phyloP scores from a whole-genome alignment of 2,113 vertebrate species.

The Sander vitreus region DNA sequence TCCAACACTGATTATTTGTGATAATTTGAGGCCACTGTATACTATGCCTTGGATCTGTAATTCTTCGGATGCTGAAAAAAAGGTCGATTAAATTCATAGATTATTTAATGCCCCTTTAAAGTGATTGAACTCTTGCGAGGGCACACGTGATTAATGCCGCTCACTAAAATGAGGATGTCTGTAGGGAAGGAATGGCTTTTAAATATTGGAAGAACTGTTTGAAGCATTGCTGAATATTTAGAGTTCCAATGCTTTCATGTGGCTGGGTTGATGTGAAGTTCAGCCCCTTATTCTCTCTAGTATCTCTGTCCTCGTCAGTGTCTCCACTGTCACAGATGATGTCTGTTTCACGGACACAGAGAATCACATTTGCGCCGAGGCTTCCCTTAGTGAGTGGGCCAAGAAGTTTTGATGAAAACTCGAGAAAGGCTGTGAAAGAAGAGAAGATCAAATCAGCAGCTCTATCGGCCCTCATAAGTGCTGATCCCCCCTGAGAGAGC shows the following conservation, averaged over 20 bases:
- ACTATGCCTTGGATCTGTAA: slow-evolving; percentile 30
- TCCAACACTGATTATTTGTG: slow-evolving; percentile 17
- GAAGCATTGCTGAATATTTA: slow-evolving; percentile 72
- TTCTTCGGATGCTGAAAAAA: slow-evolving; percentile 38
- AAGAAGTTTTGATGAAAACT: slow-evolving; percentile 77
- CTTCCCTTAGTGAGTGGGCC: slow-evolving; percentile 58
- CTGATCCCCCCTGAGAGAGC: slow-evolving; percentile 70
- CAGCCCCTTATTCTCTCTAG: slow-evolving; percentile 38
- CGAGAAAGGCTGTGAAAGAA: slow-evolving; percentile 72
- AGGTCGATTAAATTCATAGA: slow-evolving; percentile 47
- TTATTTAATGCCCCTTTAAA: slow-evolving; percentile 59
- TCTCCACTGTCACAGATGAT: slow-evolving; percentile 66
- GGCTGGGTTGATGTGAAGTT: slow-evolving; percentile 59
- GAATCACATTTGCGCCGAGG: slow-evolving; percentile 56
- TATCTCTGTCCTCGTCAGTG: slow-evolving; percentile 64
- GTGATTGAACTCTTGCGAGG: slow-evolving; percentile 44
- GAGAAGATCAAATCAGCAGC: slow-evolving; percentile 78
- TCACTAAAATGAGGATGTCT: slow-evolving; percentile 41
- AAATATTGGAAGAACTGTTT: slow-evolving; percentile 65
- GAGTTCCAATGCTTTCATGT: slow-evolving; percentile 61
- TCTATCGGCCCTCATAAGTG: slow-evolving; percentile 73
- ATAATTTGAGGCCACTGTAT: slow-evolving; percentile 25
- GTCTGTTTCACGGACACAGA: slow-evolving; percentile 64
- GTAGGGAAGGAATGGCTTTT: slow-evolving; percentile 39
- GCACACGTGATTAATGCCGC: slow-evolving; percentile 47